Percentiles rank a stretch among this genome's conserved stretches.
These are phyloP conservation scores for Erynnis tages DNA, from an alignment of 2,888 invertebrate species.

Conservation along the genomic window DNA sequence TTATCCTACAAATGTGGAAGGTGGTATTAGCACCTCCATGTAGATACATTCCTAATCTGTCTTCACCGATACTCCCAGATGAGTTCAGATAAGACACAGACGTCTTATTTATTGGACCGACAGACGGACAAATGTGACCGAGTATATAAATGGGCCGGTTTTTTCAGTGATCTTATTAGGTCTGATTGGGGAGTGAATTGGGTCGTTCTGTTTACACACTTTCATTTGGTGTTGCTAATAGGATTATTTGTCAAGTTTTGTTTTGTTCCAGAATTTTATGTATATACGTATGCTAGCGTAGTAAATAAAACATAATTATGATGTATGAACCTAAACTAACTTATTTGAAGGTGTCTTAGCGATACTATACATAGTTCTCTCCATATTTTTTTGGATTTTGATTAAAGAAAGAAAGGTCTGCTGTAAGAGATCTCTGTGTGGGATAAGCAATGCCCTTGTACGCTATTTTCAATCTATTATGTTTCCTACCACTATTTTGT, in stretches of 20 bases:
- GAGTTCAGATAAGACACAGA: constrained; percentile 74
- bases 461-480: no score
- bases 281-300: not conserved
- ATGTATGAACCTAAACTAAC: no score
- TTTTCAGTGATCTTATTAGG: constrained; percentile 61
- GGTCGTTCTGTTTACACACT: constrained; percentile 33
- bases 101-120: constrained; percentile 76
- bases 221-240: constrained; percentile 23
- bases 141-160: constrained; percentile 58
- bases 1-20: no score
- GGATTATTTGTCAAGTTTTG: constrained; percentile 32
- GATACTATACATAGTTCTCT: no score
- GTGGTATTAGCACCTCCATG: constrained; percentile 48
- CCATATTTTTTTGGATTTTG: no score
- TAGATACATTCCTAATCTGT: constrained; percentile 43
- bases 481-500: no score
- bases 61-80: constrained; percentile 66
- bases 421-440: no score
- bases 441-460: no score
- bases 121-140: constrained; percentile 73
- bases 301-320: no score
- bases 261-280: not conserved
- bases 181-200: constrained; percentile 57
- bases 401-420: no score
- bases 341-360: no score